These are phyloP conservation scores for Agrilus cyanescens DNA, from an alignment of 2,888 invertebrate species.

Conservation along the genomic window DNA sequence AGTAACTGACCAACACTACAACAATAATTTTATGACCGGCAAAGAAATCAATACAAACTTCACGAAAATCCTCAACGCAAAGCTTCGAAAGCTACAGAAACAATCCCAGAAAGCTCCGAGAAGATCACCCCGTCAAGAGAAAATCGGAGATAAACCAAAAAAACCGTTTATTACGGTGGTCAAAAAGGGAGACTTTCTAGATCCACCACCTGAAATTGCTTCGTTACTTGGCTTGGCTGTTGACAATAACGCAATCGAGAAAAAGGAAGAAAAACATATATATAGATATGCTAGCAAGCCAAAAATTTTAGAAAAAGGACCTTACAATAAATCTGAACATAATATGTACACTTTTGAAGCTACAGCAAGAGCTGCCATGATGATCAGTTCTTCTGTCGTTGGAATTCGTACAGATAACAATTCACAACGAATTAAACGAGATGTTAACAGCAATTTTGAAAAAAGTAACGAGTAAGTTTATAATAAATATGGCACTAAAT, in stretches of 20 bases:
- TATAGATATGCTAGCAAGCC: conserved; percentile 59
- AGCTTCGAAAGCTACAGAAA: conserved; percentile 55
- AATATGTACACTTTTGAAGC: conserved; percentile 30
- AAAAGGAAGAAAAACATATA: conserved; percentile 35
- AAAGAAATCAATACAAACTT: conserved; percentile 41
- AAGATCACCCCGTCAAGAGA: conserved; percentile 18
- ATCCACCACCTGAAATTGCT: conserved; percentile 64
- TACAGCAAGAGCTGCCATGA: conserved; percentile 30
- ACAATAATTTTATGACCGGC: conserved; percentile 27
- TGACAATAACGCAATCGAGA: conserved; percentile 11
- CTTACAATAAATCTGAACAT: conserved; percentile 9
- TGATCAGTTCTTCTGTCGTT: conserved; percentile 24
- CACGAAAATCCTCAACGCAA: conserved; percentile 59
- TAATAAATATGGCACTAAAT: neutral
- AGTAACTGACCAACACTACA: conserved; percentile 19
- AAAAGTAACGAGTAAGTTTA: conserved; percentile 18
- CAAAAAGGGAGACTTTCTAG: conserved; percentile 63
- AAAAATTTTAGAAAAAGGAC: conserved; percentile 35
- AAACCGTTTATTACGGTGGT: conserved; percentile 71
- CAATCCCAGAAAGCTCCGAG: conserved; percentile 33
- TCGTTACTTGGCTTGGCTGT: conserved; percentile 45
- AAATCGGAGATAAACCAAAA: conserved; percentile 18
- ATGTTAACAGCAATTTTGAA: conserved; percentile 18
- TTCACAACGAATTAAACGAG: conserved; percentile 7
- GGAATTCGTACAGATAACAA: conserved; percentile 16